Evolutionary conservation across 2,888 invertebrate species (phyloP), one percentile per base, ranked within the genome.

Genomic region (Panzeria rudis): DNA sequence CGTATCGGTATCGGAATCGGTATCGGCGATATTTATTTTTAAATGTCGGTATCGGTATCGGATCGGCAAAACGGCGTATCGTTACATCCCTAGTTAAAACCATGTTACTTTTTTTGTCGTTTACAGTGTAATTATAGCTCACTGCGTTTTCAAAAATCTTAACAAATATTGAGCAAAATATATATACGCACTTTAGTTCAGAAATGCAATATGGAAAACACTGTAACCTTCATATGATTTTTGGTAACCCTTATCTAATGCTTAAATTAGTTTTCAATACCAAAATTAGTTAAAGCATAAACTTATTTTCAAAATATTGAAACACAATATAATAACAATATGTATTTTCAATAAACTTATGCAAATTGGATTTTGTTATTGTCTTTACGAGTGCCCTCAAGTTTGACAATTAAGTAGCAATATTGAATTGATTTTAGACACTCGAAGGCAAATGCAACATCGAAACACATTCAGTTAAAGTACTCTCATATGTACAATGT

Each of bases 401-500:
- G 38, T 73, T 73, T 73, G 61, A 61, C 47, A 73, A 73, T 73
- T 47, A 73, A 62, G 61, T 62, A 38, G 52, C 52, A 75, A 52
- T 32, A 75, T 75, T 75, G 25, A 62, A 75, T 75, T 62, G 62
- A 64, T 64, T 75, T 75, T 62, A n/a, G 75, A 75, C 75, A 75
- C 75, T 62, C 62, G 62, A 75, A 75, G 75, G 75, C 75, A 75
- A 75, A 75, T 62, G 75, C 62, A 62, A 62, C 62, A 75, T 62
- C 52, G 13, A 52, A 25, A 64, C 13, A 52, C 75, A 64, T 75
- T 29, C 38, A 64, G 38, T 5, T 41, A 17, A 62, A 75, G 62
- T 62, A 25, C 35, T 47, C 32, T 56, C 32, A 44, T 9, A 77
- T 23, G 9, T 7, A n/a, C 4, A 23, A 20, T 4, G 23, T 44